These are phyloP conservation scores for Neuroscelio doddi DNA, from an alignment of 2,888 invertebrate species.

Conservation along the genomic window DNA sequence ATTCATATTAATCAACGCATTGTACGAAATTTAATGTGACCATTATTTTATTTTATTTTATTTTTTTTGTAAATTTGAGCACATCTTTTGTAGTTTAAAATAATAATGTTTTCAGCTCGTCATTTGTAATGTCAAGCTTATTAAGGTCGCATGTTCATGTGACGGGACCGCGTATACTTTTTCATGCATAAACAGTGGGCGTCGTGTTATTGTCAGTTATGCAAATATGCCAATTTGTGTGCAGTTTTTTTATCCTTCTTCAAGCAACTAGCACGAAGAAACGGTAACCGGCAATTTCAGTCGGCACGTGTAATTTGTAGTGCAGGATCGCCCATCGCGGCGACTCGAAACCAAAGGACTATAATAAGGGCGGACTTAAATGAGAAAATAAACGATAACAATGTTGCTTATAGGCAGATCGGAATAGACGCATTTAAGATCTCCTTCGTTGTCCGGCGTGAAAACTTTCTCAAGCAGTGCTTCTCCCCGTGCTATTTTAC, in stretches of 20 bases:
- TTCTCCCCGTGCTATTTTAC: too few species aligned
- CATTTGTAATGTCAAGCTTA: too few species aligned
- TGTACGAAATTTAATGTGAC: too few species aligned
- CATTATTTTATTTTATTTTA: too few species aligned
- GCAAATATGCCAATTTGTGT: slow-evolving; percentile 7
- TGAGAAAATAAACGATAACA: slow-evolving; percentile 7
- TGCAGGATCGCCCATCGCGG: not conserved
- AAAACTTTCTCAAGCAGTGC: slow-evolving; percentile 3
- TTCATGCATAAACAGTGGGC: slow-evolving; percentile 5
- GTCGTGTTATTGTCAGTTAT: slow-evolving; percentile 1
- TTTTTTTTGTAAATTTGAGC: too few species aligned
- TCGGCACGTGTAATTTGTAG: slow-evolving; percentile 10
- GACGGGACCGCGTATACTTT: slow-evolving; percentile 25
- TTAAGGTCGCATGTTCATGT: too few species aligned
- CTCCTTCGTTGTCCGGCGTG: not conserved
- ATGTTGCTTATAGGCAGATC: not conserved
- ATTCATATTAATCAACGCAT: too few species aligned
- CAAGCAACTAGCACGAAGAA: not conserved
- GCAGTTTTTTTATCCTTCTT: not conserved
- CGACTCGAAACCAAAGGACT: slow-evolving; percentile 13
- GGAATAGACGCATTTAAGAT: too few species aligned
- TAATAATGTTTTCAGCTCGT: too few species aligned
- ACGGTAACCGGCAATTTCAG: not conserved
- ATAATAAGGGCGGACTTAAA: not conserved
- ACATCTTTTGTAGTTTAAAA: too few species aligned